These are phyloP conservation scores for Diplosoma virens DNA, from an alignment of 23 tunicate genomes.

Conservation along the genomic window DNA sequence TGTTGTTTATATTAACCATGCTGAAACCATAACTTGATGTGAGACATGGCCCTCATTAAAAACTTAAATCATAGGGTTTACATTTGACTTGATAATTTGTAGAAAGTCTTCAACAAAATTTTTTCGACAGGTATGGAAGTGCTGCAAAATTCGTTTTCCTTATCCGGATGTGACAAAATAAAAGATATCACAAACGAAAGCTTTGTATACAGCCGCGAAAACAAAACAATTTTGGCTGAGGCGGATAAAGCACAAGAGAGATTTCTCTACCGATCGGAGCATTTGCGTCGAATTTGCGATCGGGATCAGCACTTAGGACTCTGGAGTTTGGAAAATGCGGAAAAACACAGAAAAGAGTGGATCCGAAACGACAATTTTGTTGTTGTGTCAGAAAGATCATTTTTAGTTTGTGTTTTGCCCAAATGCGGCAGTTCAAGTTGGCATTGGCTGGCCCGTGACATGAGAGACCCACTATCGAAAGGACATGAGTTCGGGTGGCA, in stretches of 20 bases:
- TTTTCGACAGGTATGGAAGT: too few relatives aligned
- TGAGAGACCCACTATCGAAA: constrained; percentile 34
- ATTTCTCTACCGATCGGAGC: constrained; percentile 11
- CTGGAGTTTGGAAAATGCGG: constrained; percentile 16
- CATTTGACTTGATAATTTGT: too few relatives aligned
- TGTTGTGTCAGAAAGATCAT: constrained; percentile 12
- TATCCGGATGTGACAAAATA: too few relatives aligned
- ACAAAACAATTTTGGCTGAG: neutral
- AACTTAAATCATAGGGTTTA: too few relatives aligned
- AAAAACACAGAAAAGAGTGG: constrained; percentile 19
- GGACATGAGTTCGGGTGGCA: constrained; percentile 24
- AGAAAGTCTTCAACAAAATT: too few relatives aligned
- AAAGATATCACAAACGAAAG: too few relatives aligned
- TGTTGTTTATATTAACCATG: too few relatives aligned
- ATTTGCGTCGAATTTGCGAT: constrained; percentile 14
- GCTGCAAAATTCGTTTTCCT: too few relatives aligned
- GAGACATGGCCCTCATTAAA: too few relatives aligned
- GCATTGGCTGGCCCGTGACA: constrained; percentile 38
- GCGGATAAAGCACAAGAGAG: neutral
- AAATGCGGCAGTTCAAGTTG: constrained; percentile 55
- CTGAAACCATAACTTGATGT: too few relatives aligned
- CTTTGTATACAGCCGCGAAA: too few relatives aligned
- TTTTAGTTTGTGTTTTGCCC: constrained; percentile 47
- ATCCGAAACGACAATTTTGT: constrained; percentile 53
- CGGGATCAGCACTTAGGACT: constrained; percentile 2